A percentile compares a stretch with the other conserved stretches of the same genome.
phyloP scores from a whole-genome alignment of 2,797 vertebrate genomes.

The Rhabdomys pumilio region DNA sequence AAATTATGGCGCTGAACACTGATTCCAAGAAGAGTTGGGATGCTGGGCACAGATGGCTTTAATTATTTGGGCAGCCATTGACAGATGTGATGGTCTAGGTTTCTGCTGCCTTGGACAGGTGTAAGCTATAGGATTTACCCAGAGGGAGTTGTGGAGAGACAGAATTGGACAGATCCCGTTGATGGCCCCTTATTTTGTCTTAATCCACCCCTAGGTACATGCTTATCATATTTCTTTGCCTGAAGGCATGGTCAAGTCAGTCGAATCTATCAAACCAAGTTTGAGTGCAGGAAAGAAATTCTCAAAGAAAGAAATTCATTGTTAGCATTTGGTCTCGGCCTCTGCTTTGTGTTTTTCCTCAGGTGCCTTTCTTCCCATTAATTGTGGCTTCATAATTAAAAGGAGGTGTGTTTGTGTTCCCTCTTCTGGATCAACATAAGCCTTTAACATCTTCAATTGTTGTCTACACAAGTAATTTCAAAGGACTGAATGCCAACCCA shows the following conservation, averaged over 20 bases:
- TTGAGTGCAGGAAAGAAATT: slow-evolving; percentile 74
- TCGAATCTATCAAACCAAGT: slow-evolving; percentile 83
- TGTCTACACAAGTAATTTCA: slow-evolving; percentile 59
- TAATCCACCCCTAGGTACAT: slow-evolving; percentile 86
- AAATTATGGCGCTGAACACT: slow-evolving; percentile 67
- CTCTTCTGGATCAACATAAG: slow-evolving; percentile 63
- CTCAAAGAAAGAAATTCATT: slow-evolving; percentile 76
- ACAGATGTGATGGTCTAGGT: slow-evolving; percentile 86
- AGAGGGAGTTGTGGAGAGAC: slow-evolving; percentile 83
- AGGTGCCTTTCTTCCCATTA: slow-evolving; percentile 67
- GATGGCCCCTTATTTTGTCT: slow-evolving; percentile 85
- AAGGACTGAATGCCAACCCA: slow-evolving; percentile 41
- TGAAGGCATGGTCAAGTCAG: slow-evolving; percentile 84
- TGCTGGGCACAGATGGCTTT: slow-evolving; percentile 84
- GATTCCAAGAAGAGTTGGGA: slow-evolving; percentile 77
- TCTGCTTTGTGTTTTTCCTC: slow-evolving; percentile 60
- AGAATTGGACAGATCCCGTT: slow-evolving; percentile 79
- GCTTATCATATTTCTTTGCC: slow-evolving; percentile 86
- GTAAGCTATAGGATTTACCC: slow-evolving; percentile 86
- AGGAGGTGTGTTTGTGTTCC: slow-evolving; percentile 23
- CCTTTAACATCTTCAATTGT: slow-evolving; percentile 54
- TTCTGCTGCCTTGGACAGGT: slow-evolving; percentile 84
- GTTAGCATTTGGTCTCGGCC: slow-evolving; percentile 62
- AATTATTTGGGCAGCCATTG: slow-evolving; percentile 85
- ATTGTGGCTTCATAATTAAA: slow-evolving; percentile 74